Percentiles rank a stretch among this genome's conserved stretches.
Conservation (phyloP, 2,888 invertebrate genomes). For the Tetragonula carbonaria region DNA sequence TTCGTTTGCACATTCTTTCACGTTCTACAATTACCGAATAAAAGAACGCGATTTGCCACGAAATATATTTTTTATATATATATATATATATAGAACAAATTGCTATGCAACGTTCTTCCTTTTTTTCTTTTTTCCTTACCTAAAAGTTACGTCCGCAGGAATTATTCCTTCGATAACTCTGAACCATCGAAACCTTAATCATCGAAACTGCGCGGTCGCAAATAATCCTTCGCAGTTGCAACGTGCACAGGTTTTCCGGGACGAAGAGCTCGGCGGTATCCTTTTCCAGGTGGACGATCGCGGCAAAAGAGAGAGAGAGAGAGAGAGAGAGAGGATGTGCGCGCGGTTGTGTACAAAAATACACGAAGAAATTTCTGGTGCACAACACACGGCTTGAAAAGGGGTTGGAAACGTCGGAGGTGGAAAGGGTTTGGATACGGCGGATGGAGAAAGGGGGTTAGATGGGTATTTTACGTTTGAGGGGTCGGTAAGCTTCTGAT, state of each 20-base stretch:
- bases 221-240: slow-evolving; percentile 26
- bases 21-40: no score
- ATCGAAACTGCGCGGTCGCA: not conserved
- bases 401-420: slow-evolving; percentile 8
- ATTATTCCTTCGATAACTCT: not conserved
- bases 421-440: slow-evolving; percentile 3
- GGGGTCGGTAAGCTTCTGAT: slow-evolving; percentile 78
- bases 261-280: slow-evolving; percentile 6
- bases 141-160: not conserved
- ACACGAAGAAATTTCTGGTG: slow-evolving; percentile 39
- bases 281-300: slow-evolving; percentile 7
- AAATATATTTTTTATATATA: no score
- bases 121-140: not conserved
- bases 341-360: slow-evolving; percentile 48
- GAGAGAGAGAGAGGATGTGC: not conserved
- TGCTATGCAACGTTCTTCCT: no score
- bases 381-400: slow-evolving; percentile 24
- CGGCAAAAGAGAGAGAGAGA: no score
- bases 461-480: slow-evolving; percentile 79
- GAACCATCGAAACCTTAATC: slow-evolving; percentile 10
- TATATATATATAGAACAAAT: no score
- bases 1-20: no score
- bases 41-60: not conserved
- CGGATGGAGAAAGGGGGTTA: slow-evolving; percentile 47
- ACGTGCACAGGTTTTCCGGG: slow-evolving; percentile 39